Evolutionary conservation across 1,140 invertebrate genomes (phyloP).

Genomic region (Ectropis grisescens): DNA sequence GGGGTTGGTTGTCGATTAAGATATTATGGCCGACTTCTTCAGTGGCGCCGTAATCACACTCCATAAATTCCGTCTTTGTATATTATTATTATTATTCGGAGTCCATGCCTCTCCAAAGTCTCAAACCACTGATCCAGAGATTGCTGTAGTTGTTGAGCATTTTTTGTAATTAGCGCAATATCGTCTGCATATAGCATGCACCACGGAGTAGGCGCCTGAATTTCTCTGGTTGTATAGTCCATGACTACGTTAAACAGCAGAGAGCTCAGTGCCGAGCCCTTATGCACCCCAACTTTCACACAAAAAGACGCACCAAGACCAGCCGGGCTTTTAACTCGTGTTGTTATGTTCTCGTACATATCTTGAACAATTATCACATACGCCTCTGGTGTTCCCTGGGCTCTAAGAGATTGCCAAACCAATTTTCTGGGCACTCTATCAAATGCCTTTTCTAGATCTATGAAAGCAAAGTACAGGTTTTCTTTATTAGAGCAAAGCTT

Average conservation of each 20-base stretch:
- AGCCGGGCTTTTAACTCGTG: conserved; percentile 8
- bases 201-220: conserved; percentile 4
- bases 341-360: conserved; percentile 9
- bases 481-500: conserved; percentile 8
- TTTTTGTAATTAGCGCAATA: conserved; percentile 5
- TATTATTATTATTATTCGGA: too few relatives aligned
- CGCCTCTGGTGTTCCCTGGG: too few relatives aligned
- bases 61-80: conserved; percentile 7
- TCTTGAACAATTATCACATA: conserved; percentile 13
- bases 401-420: conserved; percentile 13
- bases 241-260: conserved; percentile 11
- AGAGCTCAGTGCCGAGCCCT: conserved; percentile 11
- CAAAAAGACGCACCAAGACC: conserved; percentile 8
- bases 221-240: conserved; percentile 5
- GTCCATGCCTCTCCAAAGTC: conserved; percentile 4
- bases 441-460: conserved; percentile 20
- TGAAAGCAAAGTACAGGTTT: conserved; percentile 14
- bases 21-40: too few relatives aligned
- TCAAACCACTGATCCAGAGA: conserved; percentile 1
- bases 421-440: conserved; percentile 10
- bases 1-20: too few relatives aligned
- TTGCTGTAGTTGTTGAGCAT: neutral
- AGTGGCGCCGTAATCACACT: neutral
- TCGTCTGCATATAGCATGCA: conserved; percentile 8
- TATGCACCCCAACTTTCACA: conserved; percentile 14